These are phyloP conservation scores for Polydrusus pterygomalis DNA, from an alignment of 2,888 invertebrate species.

Conservation along the genomic window DNA sequence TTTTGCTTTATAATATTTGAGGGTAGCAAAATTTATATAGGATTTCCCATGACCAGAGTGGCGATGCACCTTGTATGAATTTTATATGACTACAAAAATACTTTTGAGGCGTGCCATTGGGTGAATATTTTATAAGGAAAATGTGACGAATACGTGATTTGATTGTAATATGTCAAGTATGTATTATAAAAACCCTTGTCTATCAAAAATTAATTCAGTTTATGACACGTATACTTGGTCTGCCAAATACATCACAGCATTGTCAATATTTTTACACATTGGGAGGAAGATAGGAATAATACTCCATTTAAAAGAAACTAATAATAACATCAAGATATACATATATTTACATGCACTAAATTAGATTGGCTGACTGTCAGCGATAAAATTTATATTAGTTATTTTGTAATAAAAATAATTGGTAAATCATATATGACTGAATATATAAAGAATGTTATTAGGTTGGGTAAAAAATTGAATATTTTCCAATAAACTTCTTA, in stretches of 20 bases:
- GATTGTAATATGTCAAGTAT: constrained; percentile 15
- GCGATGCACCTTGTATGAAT: not conserved
- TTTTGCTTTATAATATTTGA: no score
- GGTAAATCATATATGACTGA: not conserved
- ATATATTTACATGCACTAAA: no score
- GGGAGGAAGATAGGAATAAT: not conserved
- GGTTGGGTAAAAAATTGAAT: constrained; percentile 15
- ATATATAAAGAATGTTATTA: constrained; percentile 22
- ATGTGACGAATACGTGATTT: constrained; percentile 7
- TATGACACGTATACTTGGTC: constrained; percentile 1
- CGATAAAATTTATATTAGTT: not conserved
- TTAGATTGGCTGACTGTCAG: not conserved
- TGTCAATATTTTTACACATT: constrained; percentile 13
- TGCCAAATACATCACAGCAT: not conserved
- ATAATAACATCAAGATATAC: not conserved
- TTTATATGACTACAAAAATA: constrained; percentile 8
- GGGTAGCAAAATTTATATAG: no score
- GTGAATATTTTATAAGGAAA: constrained; percentile 18
- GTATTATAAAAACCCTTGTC: constrained; percentile 8
- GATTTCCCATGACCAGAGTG: no score
- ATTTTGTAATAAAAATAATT: constrained; percentile 1
- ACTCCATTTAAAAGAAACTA: not conserved
- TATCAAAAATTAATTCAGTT: constrained; percentile 10
- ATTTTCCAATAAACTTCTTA: constrained; percentile 30
- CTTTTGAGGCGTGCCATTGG: not conserved